Evolutionary conservation across 1,140 invertebrate species (phyloP).

Genomic region (Drosophila lowei): DNA sequence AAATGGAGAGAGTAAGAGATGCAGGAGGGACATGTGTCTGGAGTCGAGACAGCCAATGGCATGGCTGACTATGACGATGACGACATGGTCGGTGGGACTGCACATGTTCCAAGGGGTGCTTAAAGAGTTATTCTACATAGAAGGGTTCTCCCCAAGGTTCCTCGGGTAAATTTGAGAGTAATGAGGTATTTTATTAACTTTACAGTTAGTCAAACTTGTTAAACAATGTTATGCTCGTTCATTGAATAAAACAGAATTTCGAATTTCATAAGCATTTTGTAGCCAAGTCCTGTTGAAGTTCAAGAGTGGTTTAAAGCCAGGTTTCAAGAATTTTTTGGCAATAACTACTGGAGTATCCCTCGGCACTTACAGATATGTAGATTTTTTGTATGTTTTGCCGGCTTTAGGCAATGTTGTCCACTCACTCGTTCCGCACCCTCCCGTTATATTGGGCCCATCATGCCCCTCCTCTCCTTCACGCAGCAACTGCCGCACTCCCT

Average conservation of each 20-base stretch:
- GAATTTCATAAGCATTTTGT: too few relatives aligned
- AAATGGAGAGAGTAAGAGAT: constrained; percentile 6
- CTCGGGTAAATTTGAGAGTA: too few relatives aligned
- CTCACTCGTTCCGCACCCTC: constrained; percentile 23
- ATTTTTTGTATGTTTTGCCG: constrained; percentile 52
- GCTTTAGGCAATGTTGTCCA: constrained; percentile 50
- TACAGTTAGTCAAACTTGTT: too few relatives aligned
- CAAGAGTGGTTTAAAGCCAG: too few relatives aligned
- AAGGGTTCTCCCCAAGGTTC: too few relatives aligned
- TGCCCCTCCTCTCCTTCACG: not conserved
- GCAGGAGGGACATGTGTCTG: constrained; percentile 40
- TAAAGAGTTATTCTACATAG: constrained; percentile 18
- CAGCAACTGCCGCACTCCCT: constrained; percentile 12
- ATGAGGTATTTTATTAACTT: too few relatives aligned
- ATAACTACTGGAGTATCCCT: constrained; percentile 2
- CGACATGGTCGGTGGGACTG: constrained; percentile 59
- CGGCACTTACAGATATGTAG: constrained; percentile 19
- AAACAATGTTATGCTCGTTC: too few relatives aligned
- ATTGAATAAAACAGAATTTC: too few relatives aligned
- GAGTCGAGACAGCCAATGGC: constrained; percentile 42
- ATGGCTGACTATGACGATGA: constrained; percentile 35
- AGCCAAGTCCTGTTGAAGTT: too few relatives aligned
- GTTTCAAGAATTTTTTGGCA: not conserved
- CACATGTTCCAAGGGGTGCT: constrained; percentile 24
- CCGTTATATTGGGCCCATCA: not conserved